Conservation (phyloP, 2,113 vertebrate species). For the Ovis canadensis region DNA sequence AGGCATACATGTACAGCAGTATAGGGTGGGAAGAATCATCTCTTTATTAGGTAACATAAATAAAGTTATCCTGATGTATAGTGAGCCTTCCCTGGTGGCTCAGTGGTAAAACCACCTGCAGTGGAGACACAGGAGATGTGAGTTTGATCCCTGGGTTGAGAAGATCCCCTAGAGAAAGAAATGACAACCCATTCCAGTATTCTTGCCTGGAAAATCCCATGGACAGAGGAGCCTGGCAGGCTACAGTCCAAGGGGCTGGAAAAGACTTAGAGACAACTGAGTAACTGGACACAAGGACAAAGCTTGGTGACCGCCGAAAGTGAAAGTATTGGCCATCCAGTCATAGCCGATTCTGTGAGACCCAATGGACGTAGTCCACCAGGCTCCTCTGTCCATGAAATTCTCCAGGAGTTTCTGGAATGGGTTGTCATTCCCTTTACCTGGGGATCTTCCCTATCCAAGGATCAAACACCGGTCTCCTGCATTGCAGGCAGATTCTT, state of each 20-base stretch:
- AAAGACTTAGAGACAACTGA: not conserved
- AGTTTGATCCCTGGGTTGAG: not conserved
- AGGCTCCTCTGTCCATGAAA: not conserved
- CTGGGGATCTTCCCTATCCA: not conserved
- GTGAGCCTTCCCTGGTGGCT: not conserved
- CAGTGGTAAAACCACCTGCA: not conserved
- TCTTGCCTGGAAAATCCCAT: not conserved
- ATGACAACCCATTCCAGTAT: not conserved
- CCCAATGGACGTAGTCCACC: not conserved
- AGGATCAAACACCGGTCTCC: not conserved
- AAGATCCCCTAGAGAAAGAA: not conserved
- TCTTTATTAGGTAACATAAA: not conserved
- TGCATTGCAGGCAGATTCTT: not conserved
- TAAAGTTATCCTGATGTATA: not conserved
- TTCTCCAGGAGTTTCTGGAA: not conserved
- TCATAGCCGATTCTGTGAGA: accelerated
- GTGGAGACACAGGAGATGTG: not conserved
- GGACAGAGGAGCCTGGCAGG: not conserved
- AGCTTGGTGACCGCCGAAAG: not conserved
- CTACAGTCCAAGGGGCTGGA: not conserved
- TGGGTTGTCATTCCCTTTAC: not conserved
- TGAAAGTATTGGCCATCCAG: not conserved
- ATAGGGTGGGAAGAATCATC: not conserved
- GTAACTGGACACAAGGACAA: accelerated
- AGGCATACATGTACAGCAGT: not conserved